phyloP scores from a whole-genome alignment of 2,113 vertebrate genomes.

The Thinocorus orbignyianus region DNA sequence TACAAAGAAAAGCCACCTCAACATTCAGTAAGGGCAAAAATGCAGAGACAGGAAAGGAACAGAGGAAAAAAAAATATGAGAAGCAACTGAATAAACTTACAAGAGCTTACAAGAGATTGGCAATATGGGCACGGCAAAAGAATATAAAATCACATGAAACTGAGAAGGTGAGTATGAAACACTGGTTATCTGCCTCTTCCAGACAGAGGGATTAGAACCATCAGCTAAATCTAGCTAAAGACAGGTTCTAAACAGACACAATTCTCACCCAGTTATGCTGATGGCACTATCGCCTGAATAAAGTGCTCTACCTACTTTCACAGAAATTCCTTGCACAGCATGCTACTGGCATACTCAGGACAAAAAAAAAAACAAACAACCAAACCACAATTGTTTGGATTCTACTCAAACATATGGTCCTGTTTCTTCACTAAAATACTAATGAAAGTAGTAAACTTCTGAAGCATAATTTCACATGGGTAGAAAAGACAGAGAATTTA shows the following conservation, averaged over 20 bases:
- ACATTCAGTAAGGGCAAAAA: not conserved
- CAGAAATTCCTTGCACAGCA: not conserved
- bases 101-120: not conserved
- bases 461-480: not conserved
- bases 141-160: not conserved
- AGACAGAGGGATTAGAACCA: not conserved
- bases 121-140: not conserved
- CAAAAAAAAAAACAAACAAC: not conserved
- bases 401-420: not conserved
- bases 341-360: not conserved
- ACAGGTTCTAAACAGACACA: not conserved
- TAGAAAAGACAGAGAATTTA: not conserved
- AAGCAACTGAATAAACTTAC: not conserved
- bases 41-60: not conserved
- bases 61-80: not conserved
- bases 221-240: not conserved
- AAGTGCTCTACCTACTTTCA: not conserved
- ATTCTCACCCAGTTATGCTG: not conserved
- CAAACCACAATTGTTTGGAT: not conserved
- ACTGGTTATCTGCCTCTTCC: not conserved
- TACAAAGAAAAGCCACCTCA: not conserved
- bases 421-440: not conserved
- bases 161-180: not conserved
- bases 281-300: not conserved
- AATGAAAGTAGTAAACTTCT: not conserved